phyloP scores from a whole-genome alignment of 2,113 vertebrate genomes.

The Caloenas nicobarica region DNA sequence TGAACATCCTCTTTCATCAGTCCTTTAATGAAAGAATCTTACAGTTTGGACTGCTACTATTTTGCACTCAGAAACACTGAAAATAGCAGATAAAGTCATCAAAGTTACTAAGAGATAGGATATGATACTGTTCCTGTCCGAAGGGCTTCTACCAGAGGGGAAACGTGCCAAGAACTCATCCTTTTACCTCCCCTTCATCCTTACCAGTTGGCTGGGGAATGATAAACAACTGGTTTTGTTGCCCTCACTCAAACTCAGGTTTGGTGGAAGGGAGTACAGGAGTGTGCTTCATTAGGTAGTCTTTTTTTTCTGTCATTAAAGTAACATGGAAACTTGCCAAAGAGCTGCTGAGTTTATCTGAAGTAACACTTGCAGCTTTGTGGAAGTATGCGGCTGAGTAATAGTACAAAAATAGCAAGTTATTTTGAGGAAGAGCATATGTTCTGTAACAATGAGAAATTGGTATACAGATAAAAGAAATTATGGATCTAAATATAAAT shows the following conservation, averaged over 20 bases:
- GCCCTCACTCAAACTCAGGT: not conserved
- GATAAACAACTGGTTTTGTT: not conserved
- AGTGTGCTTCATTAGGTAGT: not conserved
- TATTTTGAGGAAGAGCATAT: conserved; percentile 81
- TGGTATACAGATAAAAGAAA: conserved; percentile 69
- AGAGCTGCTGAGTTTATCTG: conserved; percentile 71
- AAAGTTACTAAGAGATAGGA: conserved; percentile 1
- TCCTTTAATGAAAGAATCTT: not conserved
- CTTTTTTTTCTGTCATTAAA: not conserved
- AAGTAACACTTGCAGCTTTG: conserved; percentile 75
- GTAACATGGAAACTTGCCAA: conserved; percentile 44
- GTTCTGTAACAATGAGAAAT: conserved; percentile 77
- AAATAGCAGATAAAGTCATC: not conserved
- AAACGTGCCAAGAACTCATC: not conserved
- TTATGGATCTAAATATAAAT: conserved; percentile 58
- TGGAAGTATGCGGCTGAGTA: conserved; percentile 75
- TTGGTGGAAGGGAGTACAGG: not conserved
- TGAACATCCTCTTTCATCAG: not conserved
- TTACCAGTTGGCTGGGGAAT: not conserved
- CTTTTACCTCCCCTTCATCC: not conserved
- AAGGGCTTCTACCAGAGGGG: not conserved
- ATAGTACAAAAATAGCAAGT: conserved; percentile 77
- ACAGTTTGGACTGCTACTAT: not conserved
- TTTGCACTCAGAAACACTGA: conserved; percentile 26
- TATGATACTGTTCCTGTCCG: conserved; percentile 14